These are phyloP conservation scores for Smittia sp. DNA, from an alignment of 2,888 invertebrate genomes.

Conservation along the genomic window DNA sequence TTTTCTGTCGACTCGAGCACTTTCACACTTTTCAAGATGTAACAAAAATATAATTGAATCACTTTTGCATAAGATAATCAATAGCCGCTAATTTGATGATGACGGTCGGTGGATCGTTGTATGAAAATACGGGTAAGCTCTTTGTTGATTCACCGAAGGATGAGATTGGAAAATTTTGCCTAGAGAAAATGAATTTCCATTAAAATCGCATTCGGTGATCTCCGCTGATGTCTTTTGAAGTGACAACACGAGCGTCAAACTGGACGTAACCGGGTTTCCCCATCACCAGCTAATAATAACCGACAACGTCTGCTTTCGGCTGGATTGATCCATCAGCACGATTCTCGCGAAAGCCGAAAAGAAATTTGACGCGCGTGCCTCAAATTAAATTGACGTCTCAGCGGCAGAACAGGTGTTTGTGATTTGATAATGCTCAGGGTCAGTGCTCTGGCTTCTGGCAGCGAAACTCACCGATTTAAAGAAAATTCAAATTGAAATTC, in stretches of 20 bases:
- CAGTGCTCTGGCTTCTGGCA: neutral
- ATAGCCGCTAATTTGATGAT: no score
- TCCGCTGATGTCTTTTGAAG: no score
- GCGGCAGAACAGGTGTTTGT: neutral
- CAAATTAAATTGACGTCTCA: neutral
- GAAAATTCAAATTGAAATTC: neutral
- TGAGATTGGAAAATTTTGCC: no score
- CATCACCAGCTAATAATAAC: neutral
- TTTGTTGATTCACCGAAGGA: no score
- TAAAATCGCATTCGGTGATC: no score
- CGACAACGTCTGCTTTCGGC: no score
- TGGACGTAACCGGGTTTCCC: neutral
- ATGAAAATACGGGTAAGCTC: no score
- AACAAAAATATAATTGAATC: no score
- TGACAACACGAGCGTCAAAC: no score
- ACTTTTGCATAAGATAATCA: no score
- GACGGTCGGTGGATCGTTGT: no score
- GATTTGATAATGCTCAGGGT: neutral
- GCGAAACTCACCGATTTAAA: constrained; percentile 9
- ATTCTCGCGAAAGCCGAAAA: neutral
- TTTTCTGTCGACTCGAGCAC: neutral
- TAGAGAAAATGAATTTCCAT: no score
- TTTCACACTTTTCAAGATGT: neutral
- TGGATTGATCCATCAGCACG: neutral
- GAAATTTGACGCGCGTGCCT: neutral